Conservation (phyloP, 2,113 vertebrate genomes). For the Bucco capensis region DNA sequence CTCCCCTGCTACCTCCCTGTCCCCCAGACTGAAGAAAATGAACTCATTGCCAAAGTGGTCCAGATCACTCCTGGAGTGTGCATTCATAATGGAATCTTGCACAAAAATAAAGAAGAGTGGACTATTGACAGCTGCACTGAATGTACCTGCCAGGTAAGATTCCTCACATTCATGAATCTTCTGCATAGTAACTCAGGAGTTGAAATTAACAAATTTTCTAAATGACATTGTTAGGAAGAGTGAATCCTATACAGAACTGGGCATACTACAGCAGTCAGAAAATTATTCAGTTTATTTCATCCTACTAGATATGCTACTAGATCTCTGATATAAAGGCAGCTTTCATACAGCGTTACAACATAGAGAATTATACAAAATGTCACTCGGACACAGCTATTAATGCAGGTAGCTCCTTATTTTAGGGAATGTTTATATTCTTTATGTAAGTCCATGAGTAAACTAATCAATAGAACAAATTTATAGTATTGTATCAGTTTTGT, state of each 20-base stretch:
- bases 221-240: neutral
- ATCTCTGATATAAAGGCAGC: neutral
- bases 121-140: constrained; percentile 94
- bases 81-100: constrained; percentile 85
- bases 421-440: neutral
- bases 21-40: constrained; percentile 78
- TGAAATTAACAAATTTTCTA: neutral
- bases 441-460: neutral
- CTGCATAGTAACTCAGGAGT: neutral
- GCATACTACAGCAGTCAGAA: neutral
- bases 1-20: neutral
- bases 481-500: neutral
- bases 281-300: neutral
- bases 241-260: neutral
- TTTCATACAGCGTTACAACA: neutral
- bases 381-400: neutral
- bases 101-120: constrained; percentile 89
- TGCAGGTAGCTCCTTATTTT: neutral
- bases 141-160: constrained; percentile 92
- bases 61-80: constrained; percentile 77
- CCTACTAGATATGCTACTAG: neutral
- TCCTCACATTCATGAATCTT: neutral
- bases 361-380: neutral
- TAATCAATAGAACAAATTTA: neutral
- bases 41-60: constrained; percentile 69